Evolutionary conservation across 1,140 invertebrate species (phyloP), one percentile per base, ranked within the genome.

Genomic region (Colletes latitarsis): DNA sequence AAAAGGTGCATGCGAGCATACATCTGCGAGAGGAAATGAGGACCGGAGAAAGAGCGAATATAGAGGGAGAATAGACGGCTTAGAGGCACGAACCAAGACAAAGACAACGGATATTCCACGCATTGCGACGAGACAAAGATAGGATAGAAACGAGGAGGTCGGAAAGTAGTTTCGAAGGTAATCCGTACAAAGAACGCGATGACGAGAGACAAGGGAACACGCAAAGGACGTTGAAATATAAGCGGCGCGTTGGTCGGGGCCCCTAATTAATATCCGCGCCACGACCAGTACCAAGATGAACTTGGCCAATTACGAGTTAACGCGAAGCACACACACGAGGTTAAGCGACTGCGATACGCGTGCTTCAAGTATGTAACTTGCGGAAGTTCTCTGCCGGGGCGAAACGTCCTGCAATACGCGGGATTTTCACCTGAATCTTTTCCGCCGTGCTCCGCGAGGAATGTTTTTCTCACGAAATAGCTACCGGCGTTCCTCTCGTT

Each of bases 231-330:
- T n/a, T 57, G 53, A 6, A 10, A 60, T 55, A 49, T 58, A 60
- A 58, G 41, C 43, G 46, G 39, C 58, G 21, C 49, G 70, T 86
- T 74, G 66, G 74, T 69, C 66, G 46, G 64, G 17, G 53, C 4
- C 41, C 19, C 21, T 84, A 85, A 85, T 85, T 85, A 85, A 85
- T 84, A 76, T 43, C 72, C n/a, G 77, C 21, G 58, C 60, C 53
- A 52, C 82, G 62, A 21, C 46, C 15, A n/a, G 14, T 30, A 58
- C 58, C 15, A 70, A 72, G 69, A 81, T 53, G 77, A 76, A 58
- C 52, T 67, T 53, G 41, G 19, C 46, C 46, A 60, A 85, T 84
- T 81, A 58, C 62, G 57, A 49, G 15, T 81, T 39, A 76, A 76
- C 68, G 77, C 55, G 69, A 10, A 4, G 30, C 55, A 53, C 57